Evolutionary conservation across 2,888 invertebrate species (phyloP), one percentile per base, ranked within the genome.

Genomic region (Nebria salina): DNA sequence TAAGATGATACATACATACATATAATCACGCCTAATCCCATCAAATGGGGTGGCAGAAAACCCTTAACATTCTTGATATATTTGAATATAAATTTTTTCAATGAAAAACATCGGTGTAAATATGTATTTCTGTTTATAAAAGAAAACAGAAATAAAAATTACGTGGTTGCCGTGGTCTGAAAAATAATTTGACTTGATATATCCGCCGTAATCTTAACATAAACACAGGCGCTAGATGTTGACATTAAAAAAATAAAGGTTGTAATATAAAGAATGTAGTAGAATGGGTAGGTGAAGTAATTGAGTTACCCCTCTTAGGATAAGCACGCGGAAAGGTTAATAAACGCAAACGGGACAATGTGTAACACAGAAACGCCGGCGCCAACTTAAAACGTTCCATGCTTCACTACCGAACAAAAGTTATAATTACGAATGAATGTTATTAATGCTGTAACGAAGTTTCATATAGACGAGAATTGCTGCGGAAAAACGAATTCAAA

Each of bases 251-350:
- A 54, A 54, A 54, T 3, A 54, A 54, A 54, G 54, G 54, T 54
- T 54, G 54, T 54, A 54, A 54, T 54, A 54, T 13, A 54, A 54
- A 54, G 54, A 54, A 13, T 13, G 54, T 54, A 54, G 54, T 8
- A 54, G 8, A 54, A 54, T 54, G 54, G 54, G 34, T 13, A 7
- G 54, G 54, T 54, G 54, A 2, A 54, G 54, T 54, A 54, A 54
- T 54, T 54, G 54, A 54, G 54, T 54, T 54, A 54, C 54, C 54
- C 54, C 7, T 54, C 54, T 54, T 54, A 54, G 54, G 54, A 54
- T 54, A 54, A 54, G 54, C 54, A 54, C 54, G 54, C 54, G 54
- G 54, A 54, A 54, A 54, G 54, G 54, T 54, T 54, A 54, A 54
- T 54, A 54, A 54, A 54, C 54, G 54, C 54, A 13, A 54, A 54